Conservation (phyloP, 2,797 vertebrate species). For the Phoxinus dragarum region DNA sequence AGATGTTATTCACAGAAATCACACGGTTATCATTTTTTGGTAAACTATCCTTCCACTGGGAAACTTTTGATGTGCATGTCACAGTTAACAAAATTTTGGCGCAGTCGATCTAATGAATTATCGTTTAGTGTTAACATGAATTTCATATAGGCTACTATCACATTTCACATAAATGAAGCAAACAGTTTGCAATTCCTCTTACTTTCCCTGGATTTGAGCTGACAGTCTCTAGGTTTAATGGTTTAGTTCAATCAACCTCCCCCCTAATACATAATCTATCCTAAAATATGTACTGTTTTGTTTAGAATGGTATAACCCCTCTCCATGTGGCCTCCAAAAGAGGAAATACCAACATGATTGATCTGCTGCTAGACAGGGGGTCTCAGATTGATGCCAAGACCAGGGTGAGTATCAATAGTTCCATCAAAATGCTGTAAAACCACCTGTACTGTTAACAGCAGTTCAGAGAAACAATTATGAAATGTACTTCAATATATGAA, state of each 20-base stretch:
- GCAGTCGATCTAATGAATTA: not conserved
- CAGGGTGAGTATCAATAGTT: slow-evolving; percentile 81
- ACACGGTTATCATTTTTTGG: not conserved
- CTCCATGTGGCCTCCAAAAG: slow-evolving; percentile 97
- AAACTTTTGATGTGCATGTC: not conserved
- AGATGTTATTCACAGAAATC: not conserved
- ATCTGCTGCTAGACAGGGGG: slow-evolving; percentile 91
- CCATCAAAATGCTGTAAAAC: not conserved
- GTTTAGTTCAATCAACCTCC: not conserved
- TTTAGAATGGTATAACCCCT: slow-evolving; percentile 95
- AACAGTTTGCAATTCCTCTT: slow-evolving; percentile 1
- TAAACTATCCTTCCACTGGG: not conserved
- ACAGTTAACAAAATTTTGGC: not conserved
- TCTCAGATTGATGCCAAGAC: slow-evolving; percentile 97
- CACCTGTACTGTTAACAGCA: not conserved
- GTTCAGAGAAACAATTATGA: not conserved
- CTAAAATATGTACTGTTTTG: slow-evolving; percentile 35
- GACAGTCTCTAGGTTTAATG: not conserved
- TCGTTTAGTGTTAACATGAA: not conserved
- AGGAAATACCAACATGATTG: slow-evolving; percentile 98
- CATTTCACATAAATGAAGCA: not conserved
- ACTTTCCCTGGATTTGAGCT: not conserved
- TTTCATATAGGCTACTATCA: not conserved
- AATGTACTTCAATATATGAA: not conserved
- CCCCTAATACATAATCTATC: not conserved